Percentiles rank a stretch among this genome's conserved stretches.
Evolutionary conservation across 2,797 vertebrate genomes (phyloP).

Genomic region (Aphelocoma californica): DNA sequence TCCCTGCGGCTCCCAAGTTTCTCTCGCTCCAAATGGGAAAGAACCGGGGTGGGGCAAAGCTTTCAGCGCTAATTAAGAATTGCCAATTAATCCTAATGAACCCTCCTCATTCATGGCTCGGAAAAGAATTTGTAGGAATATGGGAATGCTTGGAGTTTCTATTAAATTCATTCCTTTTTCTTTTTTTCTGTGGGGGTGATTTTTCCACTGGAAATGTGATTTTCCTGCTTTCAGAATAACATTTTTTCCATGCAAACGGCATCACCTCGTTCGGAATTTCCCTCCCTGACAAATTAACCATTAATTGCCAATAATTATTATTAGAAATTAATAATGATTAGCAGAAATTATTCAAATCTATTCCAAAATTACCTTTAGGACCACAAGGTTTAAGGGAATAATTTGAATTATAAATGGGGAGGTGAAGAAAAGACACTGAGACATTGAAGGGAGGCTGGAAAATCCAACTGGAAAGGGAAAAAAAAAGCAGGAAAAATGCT

Average conservation of each 20-base stretch:
- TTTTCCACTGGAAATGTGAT: neutral
- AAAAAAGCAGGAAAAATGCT: neutral
- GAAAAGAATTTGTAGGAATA: neutral
- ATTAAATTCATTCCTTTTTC: rapidly evolving
- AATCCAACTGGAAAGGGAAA: neutral
- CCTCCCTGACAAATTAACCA: neutral
- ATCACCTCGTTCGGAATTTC: no score
- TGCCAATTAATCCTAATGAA: neutral
- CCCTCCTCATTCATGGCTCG: neutral
- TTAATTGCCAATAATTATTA: no score
- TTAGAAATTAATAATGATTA: neutral
- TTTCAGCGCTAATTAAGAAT: no score
- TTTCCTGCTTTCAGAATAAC: neutral
- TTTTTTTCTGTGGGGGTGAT: rapidly evolving
- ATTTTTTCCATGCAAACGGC: rapidly evolving
- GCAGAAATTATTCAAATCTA: neutral
- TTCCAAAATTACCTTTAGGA: neutral
- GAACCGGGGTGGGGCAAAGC: rapidly evolving
- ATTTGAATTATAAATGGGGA: neutral
- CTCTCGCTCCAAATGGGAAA: rapidly evolving
- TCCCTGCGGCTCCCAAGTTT: rapidly evolving
- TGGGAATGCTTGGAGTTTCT: rapidly evolving
- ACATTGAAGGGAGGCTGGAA: neutral
- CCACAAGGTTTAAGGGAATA: neutral
- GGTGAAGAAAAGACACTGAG: neutral